A percentile compares a stretch with the other conserved stretches of the same genome.
These are phyloP conservation scores for Limnephilus auricula DNA, from an alignment of 2,888 invertebrate species.

Conservation along the genomic window DNA sequence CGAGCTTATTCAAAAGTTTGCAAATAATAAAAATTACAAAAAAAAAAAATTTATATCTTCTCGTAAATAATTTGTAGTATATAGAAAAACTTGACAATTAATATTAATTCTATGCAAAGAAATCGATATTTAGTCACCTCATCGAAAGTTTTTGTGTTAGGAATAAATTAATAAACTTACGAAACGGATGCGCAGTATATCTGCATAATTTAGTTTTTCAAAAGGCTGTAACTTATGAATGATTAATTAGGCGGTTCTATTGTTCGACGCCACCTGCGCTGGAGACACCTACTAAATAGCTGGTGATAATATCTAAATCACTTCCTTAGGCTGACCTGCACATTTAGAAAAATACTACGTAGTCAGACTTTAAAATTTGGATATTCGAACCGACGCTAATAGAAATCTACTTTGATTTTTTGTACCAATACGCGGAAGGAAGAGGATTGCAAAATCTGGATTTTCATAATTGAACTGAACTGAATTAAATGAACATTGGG, in stretches of 20 bases:
- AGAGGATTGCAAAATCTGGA: neutral
- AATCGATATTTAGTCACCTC: neutral
- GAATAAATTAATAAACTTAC: constrained; percentile 19
- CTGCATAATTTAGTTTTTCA: neutral
- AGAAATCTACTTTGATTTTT: neutral
- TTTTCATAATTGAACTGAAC: no score
- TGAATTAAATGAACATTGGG: no score
- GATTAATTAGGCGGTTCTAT: constrained; percentile 2
- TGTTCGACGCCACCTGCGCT: constrained; percentile 11
- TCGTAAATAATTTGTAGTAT: neutral
- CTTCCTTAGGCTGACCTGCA: neutral
- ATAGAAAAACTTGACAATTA: neutral
- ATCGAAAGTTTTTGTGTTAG: neutral
- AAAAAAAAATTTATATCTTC: neutral
- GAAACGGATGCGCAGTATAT: constrained; percentile 11
- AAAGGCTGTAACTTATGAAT: constrained; percentile 25
- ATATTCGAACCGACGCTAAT: neutral
- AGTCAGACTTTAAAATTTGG: neutral
- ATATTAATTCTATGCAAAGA: neutral
- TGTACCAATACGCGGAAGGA: neutral
- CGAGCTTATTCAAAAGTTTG: neutral
- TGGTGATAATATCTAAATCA: constrained; percentile 12
- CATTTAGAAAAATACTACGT: neutral
- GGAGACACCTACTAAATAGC: neutral
- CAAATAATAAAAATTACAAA: no score